A percentile compares a stretch with the other conserved stretches of the same genome.
These are phyloP conservation scores for Drosophila neonasuta DNA, from an alignment of 2,888 invertebrate species.

Conservation along the genomic window DNA sequence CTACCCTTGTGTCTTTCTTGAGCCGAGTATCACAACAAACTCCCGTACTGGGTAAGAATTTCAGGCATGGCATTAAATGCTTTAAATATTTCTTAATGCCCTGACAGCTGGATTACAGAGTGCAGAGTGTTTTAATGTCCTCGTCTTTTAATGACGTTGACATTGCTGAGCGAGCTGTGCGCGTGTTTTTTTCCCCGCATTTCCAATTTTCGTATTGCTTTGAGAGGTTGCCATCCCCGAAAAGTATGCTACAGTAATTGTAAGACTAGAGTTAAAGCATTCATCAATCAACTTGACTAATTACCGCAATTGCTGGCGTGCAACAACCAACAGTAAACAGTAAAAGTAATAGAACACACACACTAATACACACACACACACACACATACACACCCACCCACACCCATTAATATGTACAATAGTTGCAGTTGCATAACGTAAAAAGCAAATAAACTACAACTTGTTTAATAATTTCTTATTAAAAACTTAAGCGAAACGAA, in stretches of 20 bases:
- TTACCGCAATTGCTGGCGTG: conserved; percentile 56
- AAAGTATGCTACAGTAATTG: conserved; percentile 48
- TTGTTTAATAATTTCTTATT: conserved; percentile 74
- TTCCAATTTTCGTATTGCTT: conserved; percentile 28
- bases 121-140: conserved; percentile 41
- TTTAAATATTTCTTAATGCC: conserved; percentile 57
- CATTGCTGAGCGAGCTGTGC: conserved; percentile 38
- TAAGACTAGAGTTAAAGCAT: conserved; percentile 30
- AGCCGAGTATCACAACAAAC: conserved; percentile 18
- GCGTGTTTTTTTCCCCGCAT: conserved; percentile 43
- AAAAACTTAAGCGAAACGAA: conserved; percentile 51
- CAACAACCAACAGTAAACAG: conserved; percentile 5
- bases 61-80: conserved; percentile 51
- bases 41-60: conserved; percentile 17
- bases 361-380: neutral
- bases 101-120: conserved; percentile 47
- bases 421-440: conserved; percentile 10
- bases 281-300: conserved; percentile 75
- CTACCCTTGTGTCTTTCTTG: neutral
- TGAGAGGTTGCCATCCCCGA: conserved; percentile 9
- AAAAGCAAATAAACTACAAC: conserved; percentile 57
- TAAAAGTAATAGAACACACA: neutral
- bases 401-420: neutral
- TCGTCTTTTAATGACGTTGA: conserved; percentile 67
- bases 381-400: conserved; percentile 1